Evolutionary conservation across 1,140 invertebrate genomes (phyloP), one percentile per base, ranked within the genome.

Genomic region (Drosophila tropicalis): DNA sequence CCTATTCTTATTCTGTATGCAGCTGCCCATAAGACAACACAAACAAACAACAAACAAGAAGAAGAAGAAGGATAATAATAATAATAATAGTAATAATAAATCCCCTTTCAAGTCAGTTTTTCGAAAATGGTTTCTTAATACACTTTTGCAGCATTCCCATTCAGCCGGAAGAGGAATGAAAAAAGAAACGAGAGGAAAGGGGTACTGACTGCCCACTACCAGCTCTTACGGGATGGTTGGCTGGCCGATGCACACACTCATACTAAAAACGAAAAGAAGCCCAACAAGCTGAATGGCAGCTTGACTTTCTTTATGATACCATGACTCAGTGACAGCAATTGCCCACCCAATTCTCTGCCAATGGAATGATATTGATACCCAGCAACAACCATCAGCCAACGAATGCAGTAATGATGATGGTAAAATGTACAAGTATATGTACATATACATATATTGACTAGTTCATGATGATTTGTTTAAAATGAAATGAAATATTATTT

Each of bases 241-340:
- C 47, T 58, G 66, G 41, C 47, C 47, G 66, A 79, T 63, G 80
- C 54, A 25, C 22, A 61, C 47, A 67, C 9, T 9, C 19, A 55
- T 19, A 51, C 47, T 64, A 60, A 58, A 36, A 39, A 6, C 17
- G 1, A 36, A 36, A 29, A 58, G 44, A 12, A 40, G 71, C 13
- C 22, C 12, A 44, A 17, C 29, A 17, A 41, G 12, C 40, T 62
- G 60, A 44, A 51, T 62, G 78, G 57, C 29, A 63, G 32, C 65
- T 76, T 66, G 63, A 71, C 77, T 86, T 70, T 67, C 81, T 71
- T 70, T 67, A 76, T 87, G 75, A 68, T 73, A 69, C 57, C 32
- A 75, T 70, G 29, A 66, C 62, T 67, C 75, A 69, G 60, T 82
- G 79, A 72, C 81, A 79, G 70, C 80, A 72, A 76, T 83, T 84